phyloP scores from a whole-genome alignment of 2,888 invertebrate species.

The Neocrepidodera transversa region DNA sequence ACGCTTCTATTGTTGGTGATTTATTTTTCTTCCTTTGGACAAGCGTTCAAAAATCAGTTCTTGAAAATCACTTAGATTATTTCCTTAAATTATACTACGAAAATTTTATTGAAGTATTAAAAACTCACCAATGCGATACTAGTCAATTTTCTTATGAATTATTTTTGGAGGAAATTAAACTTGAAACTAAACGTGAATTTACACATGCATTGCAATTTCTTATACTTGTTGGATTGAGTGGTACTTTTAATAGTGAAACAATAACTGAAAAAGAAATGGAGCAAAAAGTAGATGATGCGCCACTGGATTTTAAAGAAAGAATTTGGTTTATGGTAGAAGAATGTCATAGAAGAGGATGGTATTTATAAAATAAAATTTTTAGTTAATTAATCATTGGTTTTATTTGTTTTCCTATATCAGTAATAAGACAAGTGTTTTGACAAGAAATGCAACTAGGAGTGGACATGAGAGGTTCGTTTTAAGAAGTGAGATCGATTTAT shows the following conservation, averaged over 20 bases:
- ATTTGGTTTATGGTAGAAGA: slow-evolving; percentile 39
- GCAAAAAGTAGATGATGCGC: slow-evolving; percentile 24
- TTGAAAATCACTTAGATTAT: slow-evolving; percentile 58
- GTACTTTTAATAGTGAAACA: slow-evolving; percentile 22
- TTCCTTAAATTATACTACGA: slow-evolving; percentile 62
- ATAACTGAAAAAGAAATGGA: slow-evolving; percentile 7
- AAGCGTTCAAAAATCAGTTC: slow-evolving; percentile 58
- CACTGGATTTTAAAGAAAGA: slow-evolving; percentile 39
- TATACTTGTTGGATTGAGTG: slow-evolving; percentile 31
- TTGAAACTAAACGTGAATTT: slow-evolving; percentile 54
- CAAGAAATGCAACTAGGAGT: too few relatives aligned
- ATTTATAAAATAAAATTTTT: slow-evolving; percentile 15
- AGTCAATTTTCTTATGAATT: slow-evolving; percentile 48
- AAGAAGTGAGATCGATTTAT: too few relatives aligned
- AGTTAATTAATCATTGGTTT: too few relatives aligned
- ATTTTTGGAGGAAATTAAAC: slow-evolving; percentile 56
- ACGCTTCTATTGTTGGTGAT: slow-evolving; percentile 63
- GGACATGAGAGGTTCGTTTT: too few relatives aligned
- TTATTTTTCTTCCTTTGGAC: slow-evolving; percentile 64
- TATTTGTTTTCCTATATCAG: too few relatives aligned
- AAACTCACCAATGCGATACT: slow-evolving; percentile 17
- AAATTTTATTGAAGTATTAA: slow-evolving; percentile 57
- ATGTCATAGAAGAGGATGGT: slow-evolving; percentile 44
- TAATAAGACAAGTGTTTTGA: too few relatives aligned
- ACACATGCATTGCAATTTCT: slow-evolving; percentile 59